Percentiles rank a stretch among this genome's conserved stretches.
phyloP scores from a whole-genome alignment of 2,888 invertebrate species.

The Drosophila atroscutellata region DNA sequence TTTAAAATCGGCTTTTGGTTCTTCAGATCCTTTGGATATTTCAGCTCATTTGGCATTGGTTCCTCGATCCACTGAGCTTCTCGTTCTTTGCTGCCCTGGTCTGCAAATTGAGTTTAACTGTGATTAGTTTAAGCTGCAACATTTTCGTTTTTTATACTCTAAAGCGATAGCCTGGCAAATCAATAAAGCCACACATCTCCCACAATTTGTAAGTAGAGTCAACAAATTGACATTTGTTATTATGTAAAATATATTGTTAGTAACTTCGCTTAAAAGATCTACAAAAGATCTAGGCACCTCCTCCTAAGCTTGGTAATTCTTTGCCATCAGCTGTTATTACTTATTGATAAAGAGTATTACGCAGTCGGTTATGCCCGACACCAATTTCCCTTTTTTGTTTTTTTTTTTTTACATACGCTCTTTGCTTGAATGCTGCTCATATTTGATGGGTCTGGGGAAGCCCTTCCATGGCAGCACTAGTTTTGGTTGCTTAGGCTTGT shows the following conservation, averaged over 20 bases:
- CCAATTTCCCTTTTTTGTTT: rapidly evolving
- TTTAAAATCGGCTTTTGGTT: too few species aligned
- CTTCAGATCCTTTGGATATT: background rate
- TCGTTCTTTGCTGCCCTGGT: background rate
- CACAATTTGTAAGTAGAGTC: too few species aligned
- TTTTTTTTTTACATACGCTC: slow-evolving; percentile 27
- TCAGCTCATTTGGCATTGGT: background rate
- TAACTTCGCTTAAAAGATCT: too few species aligned
- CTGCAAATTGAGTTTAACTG: background rate
- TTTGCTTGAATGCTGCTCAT: slow-evolving; percentile 14
- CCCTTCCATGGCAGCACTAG: slow-evolving; percentile 71
- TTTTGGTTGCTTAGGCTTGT: slow-evolving; percentile 19
- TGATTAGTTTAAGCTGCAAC: background rate
- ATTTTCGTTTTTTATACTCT: background rate
- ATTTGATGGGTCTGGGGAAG: slow-evolving; percentile 56
- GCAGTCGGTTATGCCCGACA: background rate
- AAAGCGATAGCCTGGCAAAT: too few species aligned
- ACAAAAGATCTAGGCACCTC: too few species aligned
- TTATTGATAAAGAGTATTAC: background rate
- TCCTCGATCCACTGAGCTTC: background rate
- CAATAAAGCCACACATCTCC: too few species aligned
- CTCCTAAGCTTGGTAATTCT: too few species aligned
- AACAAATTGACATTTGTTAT: too few species aligned
- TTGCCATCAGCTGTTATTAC: background rate
- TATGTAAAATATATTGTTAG: too few species aligned